phyloP scores from a whole-genome alignment of 2,888 invertebrate genomes.

The Carterocephalus palaemon region DNA sequence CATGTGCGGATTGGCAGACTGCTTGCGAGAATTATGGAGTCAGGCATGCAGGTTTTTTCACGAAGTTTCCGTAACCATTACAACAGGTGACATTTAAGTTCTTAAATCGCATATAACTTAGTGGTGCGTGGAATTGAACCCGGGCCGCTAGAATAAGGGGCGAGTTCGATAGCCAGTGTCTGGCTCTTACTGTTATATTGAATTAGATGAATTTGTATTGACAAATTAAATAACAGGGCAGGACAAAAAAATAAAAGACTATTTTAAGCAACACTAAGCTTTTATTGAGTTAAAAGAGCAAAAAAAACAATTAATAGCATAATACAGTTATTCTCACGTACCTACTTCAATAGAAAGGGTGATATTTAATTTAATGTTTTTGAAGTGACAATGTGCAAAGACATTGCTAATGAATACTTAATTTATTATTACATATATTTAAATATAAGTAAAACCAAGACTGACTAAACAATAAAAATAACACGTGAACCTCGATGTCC shows the following conservation, averaged over 20 bases:
- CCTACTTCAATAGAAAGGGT: conserved; percentile 41
- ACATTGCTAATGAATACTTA: conserved; percentile 21
- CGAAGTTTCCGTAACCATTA: no score
- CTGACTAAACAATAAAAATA: conserved; percentile 75
- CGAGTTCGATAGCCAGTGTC: no score
- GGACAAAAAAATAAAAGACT: conserved; percentile 31
- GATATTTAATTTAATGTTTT: conserved; percentile 38
- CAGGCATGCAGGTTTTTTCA: no score
- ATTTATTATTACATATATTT: conserved; percentile 20
- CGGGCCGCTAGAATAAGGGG: no score
- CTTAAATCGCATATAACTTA: no score
- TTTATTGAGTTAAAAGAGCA: conserved; percentile 61
- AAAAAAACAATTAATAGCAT: conserved; percentile 63
- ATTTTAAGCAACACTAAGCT: conserved; percentile 67
- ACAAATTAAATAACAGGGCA: no score
- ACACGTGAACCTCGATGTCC: conserved; percentile 51
- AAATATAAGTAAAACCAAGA: conserved; percentile 72
- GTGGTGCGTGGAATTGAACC: no score
- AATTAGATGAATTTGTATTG: no score
- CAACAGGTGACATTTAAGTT: no score
- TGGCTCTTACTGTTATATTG: no score
- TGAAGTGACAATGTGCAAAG: conserved; percentile 36
- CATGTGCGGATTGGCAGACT: no score
- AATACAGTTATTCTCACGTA: conserved; percentile 35
- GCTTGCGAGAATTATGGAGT: no score